phyloP scores from a whole-genome alignment of 2,888 invertebrate genomes.

The Lamproptera curius region DNA sequence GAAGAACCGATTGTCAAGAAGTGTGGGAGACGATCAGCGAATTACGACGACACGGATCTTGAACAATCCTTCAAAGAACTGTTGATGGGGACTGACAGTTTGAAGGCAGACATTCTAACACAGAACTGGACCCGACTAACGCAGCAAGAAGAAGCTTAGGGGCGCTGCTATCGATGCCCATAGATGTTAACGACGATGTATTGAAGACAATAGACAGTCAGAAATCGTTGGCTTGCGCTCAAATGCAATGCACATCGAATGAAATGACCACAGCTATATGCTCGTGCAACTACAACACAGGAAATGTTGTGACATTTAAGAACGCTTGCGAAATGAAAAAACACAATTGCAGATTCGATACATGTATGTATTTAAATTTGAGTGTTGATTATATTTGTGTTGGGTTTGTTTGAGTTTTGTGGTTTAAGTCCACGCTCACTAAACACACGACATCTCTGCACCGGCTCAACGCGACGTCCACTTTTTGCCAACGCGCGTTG shows the following conservation, averaged over 20 bases:
- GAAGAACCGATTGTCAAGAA: not conserved
- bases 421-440: no score
- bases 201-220: conserved; percentile 18
- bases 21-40: not conserved
- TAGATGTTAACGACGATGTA: conserved; percentile 20
- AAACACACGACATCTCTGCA: no score
- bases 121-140: not conserved
- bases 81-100: conserved; percentile 1
- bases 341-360: conserved; percentile 42
- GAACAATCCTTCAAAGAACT: conserved; percentile 8
- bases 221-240: conserved; percentile 31
- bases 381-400: no score
- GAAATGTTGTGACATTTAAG: conserved; percentile 37
- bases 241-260: conserved; percentile 25
- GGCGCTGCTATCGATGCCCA: conserved; percentile 20
- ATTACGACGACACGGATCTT: not conserved
- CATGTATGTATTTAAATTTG: conserved; percentile 33
- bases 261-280: conserved; percentile 28
- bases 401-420: no score
- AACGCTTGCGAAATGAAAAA: conserved; percentile 36
- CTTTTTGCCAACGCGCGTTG: no score
- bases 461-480: no score
- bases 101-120: conserved; percentile 6
- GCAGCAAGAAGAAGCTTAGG: conserved; percentile 22
- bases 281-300: conserved; percentile 39